Conservation (phyloP, 1,140 invertebrate species). For the Hyles vespertilio region DNA sequence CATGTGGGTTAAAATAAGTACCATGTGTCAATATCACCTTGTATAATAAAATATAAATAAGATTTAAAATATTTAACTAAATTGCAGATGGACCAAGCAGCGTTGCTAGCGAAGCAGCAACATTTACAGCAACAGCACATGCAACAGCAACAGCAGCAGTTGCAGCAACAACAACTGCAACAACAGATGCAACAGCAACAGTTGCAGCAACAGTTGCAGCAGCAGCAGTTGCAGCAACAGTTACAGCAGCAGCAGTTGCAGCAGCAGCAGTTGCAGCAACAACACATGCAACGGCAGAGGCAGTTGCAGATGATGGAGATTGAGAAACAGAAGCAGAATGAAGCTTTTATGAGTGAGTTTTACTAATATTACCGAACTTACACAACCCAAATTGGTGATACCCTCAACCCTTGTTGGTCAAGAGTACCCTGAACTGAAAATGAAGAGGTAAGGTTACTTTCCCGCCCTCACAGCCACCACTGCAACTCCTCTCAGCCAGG, state of each 20-base stretch:
- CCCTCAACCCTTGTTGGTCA: no score
- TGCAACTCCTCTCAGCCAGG: no score
- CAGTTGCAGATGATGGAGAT: slow-evolving; percentile 15
- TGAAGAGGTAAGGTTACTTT: no score
- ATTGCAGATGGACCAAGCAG: slow-evolving; percentile 19
- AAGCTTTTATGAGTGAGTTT: slow-evolving; percentile 18
- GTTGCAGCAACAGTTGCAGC: slow-evolving; percentile 2
- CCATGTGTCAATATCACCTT: no score
- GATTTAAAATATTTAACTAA: no score
- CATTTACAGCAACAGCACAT: slow-evolving; percentile 14
- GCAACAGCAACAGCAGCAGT: slow-evolving; percentile 16
- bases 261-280: slow-evolving; percentile 12
- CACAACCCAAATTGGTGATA: no score
- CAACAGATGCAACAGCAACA: slow-evolving; percentile 7
- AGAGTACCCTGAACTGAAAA: no score
- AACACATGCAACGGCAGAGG: slow-evolving; percentile 9
- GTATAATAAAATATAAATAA: no score
- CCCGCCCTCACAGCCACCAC: no score
- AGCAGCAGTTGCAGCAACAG: slow-evolving; percentile 5
- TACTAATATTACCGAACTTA: neutral
- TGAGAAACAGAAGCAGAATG: slow-evolving; percentile 14
- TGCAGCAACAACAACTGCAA: slow-evolving; percentile 15
- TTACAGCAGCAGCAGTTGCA: slow-evolving; percentile 2
- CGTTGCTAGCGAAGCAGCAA: slow-evolving; percentile 14
- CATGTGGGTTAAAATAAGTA: no score